Base-by-base conservation (phyloP, 2,113 vertebrate genomes). In the Lichenostomus cassidix region DNA sequence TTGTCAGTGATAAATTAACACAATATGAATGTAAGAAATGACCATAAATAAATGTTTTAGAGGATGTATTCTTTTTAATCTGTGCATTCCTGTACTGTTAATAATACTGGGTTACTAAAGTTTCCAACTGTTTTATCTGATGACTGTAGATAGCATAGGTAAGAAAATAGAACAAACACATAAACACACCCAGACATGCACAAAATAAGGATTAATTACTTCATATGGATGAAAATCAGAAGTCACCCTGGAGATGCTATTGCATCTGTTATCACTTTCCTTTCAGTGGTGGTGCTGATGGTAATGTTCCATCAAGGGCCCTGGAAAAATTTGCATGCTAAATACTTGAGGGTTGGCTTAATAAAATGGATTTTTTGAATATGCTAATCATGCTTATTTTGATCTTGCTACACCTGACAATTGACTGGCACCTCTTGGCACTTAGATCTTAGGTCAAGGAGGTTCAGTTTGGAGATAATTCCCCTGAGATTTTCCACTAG, bases 271-370 rank as follows among this genome's bases (percentile, higher is more conserved):
- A 81, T 59, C 75, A 41, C 87, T 94, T 85, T 68, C 46, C 69
- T 95, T 92, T 87, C 81, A 92, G 42, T 0, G 16, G 5, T 68
- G 67, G 21, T 84, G 42, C 25, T 70, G 67, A 80, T 87, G 70
- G 53, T 79, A 89, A 64, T 60, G 41, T 65, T 89, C 58, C 53
- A 70, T 87, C 42, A 69, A 70, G 68, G 52, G 41, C 71, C 42
- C 60, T 86, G 81, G 70, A 83, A 96, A 96, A 97, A 94, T 86
- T 80, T 91, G 67, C 63, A 95, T 92, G 67, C 44, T 79, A 91
- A 95, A 77, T 92, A 89, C 31, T 87, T 71, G 39, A 74, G 77
- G 55, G n/a, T 94, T 86, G 65, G 63, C 37, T 83, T 92, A 83
- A 87, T 87, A 92, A 86, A 96, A 87, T 58, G 15, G 44, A 41